Percentiles rank a stretch among this genome's conserved stretches.
Conservation (phyloP, 2,113 vertebrate species). For the Mormyrus lacerda region DNA sequence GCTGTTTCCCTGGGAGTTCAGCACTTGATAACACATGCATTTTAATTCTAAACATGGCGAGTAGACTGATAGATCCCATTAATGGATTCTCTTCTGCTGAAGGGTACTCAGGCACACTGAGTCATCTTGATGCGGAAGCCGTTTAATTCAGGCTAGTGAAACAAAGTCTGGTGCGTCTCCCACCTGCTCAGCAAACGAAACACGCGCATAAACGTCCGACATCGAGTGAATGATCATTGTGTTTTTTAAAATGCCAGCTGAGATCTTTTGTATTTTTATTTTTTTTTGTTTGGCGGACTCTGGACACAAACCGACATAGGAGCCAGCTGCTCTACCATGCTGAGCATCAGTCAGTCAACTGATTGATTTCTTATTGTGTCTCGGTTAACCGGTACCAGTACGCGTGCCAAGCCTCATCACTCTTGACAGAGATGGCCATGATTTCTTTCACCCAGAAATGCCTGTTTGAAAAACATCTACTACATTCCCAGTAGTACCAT, state of each 20-base stretch:
- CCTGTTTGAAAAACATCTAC: neutral
- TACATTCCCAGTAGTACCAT: constrained; percentile 1
- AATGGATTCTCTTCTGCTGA: neutral
- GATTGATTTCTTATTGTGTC: neutral
- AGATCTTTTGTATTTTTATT: neutral
- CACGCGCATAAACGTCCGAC: neutral
- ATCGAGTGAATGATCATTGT: neutral
- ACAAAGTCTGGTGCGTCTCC: neutral
- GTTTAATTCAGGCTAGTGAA: neutral
- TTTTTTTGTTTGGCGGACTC: neutral
- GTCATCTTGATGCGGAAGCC: neutral
- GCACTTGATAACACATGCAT: neutral
- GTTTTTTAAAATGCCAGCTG: neutral
- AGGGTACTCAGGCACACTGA: neutral
- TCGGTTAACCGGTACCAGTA: neutral
- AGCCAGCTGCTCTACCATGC: neutral
- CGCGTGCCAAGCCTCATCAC: neutral
- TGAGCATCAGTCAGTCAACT: neutral
- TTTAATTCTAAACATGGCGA: neutral
- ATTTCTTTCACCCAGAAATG: neutral
- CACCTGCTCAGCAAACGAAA: neutral
- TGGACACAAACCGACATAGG: neutral
- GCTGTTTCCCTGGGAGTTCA: neutral
- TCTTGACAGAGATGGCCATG: neutral
- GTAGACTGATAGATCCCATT: constrained; percentile 4